Base-by-base conservation (phyloP, 2,113 vertebrate species). In the Upupa epops region DNA sequence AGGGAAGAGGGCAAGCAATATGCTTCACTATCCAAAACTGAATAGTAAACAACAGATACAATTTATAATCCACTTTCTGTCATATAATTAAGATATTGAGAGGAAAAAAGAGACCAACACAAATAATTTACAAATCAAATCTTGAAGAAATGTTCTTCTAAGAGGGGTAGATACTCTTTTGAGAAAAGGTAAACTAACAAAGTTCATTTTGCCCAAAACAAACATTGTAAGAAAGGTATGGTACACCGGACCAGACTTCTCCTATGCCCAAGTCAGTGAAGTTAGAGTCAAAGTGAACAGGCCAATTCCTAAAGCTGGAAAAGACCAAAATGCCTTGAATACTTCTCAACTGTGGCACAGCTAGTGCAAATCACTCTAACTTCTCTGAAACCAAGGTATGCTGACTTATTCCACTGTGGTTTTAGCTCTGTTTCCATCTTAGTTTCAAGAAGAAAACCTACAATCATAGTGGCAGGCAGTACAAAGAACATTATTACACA, bases 21-120 rank as follows among this genome's bases (percentile, higher is more conserved):
- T 11, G 24, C 20, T 90, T 74, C 88, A 68, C 60, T 61, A 81
- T 83, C 83, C 75, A 95, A 73, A 88, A 80, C 22, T 48, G 83
- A 80, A 95, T 93, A 40, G 37, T 95, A 80, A 94, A 88, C 76
- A 64, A 93, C 49, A 94, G 88, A 89, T 66, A 70, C 5, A 60
- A 32, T 64, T 94, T 83, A 83, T 78, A 36, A 90, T 89, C 80
- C 68, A 54, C 73, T 93, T 52, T 72, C n/a, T 88, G 45, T 0
- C 26, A 64, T 60, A 13, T 9, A 89, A 90, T 46, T 77, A 89
- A 68, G 69, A 65, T 58, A 76, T 40, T 63, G 17, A 45, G 88
- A 58, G 68, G 52, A 80, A 64, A 92, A 51, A 42, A 66, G 29
- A 94, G 34, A 71, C 13, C 36, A 5, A 83, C 14, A 32, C 29